phyloP scores from a whole-genome alignment of 2,797 vertebrate genomes.

The Acanthurus lineatus region DNA sequence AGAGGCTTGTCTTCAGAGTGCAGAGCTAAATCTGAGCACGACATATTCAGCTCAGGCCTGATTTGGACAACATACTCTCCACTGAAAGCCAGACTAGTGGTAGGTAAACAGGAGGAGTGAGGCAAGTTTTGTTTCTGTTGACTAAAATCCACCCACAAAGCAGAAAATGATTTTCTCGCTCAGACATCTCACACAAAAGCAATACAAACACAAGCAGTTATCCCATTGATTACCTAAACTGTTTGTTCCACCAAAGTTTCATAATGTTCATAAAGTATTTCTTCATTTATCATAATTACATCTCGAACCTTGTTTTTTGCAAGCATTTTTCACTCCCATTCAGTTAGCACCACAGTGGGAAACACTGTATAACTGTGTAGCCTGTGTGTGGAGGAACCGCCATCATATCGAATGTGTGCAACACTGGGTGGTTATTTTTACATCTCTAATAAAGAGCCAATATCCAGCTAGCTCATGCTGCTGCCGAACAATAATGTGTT shows the following conservation, averaged over 20 bases:
- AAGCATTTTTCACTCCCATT: no score
- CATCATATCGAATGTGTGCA: constrained; percentile 31
- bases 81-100: constrained; percentile 52
- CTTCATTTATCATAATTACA: no score
- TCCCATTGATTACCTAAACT: no score
- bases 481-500: constrained; percentile 23
- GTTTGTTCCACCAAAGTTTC: no score
- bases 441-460: constrained; percentile 30
- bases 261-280: no score
- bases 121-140: constrained; percentile 28
- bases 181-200: constrained; percentile 44
- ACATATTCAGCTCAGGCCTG: constrained; percentile 10
- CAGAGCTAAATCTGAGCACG: background rate
- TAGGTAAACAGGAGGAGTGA: constrained; percentile 44
- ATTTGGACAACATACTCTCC: constrained; percentile 28
- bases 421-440: constrained; percentile 9
- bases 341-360: no score
- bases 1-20: background rate
- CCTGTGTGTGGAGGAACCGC: constrained; percentile 26
- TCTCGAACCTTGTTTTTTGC: no score
- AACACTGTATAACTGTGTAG: background rate
- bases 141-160: constrained; percentile 60
- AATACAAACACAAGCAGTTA: constrained; percentile 42
- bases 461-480: constrained; percentile 18
- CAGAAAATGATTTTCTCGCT: constrained; percentile 46